phyloP scores from a whole-genome alignment of 2,797 vertebrate species.

The Varecia variegata region DNA sequence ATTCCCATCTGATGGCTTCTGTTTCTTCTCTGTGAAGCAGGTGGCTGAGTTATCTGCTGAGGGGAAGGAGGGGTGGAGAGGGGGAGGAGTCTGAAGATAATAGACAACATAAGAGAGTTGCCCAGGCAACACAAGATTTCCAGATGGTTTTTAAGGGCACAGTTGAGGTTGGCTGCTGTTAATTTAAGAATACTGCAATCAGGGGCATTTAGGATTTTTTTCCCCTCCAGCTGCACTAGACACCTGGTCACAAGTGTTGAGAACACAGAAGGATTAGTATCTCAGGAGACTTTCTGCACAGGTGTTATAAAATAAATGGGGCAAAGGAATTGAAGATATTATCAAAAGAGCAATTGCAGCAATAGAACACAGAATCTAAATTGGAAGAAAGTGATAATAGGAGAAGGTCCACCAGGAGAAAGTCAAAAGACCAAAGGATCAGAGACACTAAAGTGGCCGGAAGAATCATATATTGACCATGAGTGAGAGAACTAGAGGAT shows the following conservation, averaged over 20 bases:
- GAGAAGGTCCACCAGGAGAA: background rate
- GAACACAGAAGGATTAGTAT: background rate
- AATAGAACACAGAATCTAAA: background rate
- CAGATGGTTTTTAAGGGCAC: background rate
- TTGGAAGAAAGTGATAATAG: background rate
- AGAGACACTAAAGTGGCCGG: background rate
- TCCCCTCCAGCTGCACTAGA: background rate
- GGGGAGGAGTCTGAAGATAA: background rate
- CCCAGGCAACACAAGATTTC: background rate
- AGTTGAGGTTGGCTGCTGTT: background rate
- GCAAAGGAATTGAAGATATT: background rate
- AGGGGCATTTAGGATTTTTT: background rate
- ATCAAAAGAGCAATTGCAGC: background rate
- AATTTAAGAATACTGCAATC: slow-evolving; percentile 13
- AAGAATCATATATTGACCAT: no score
- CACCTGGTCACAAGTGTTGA: background rate
- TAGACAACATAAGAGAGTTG: background rate
- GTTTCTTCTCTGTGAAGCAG: background rate
- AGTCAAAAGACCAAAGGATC: background rate
- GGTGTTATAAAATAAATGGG: background rate
- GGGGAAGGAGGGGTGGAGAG: background rate
- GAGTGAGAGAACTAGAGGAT: background rate
- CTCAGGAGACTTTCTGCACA: background rate
- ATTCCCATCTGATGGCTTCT: background rate
- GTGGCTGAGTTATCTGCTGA: background rate